Base-by-base conservation (phyloP, 2,888 invertebrate genomes). In the Cephus spinipes region DNA sequence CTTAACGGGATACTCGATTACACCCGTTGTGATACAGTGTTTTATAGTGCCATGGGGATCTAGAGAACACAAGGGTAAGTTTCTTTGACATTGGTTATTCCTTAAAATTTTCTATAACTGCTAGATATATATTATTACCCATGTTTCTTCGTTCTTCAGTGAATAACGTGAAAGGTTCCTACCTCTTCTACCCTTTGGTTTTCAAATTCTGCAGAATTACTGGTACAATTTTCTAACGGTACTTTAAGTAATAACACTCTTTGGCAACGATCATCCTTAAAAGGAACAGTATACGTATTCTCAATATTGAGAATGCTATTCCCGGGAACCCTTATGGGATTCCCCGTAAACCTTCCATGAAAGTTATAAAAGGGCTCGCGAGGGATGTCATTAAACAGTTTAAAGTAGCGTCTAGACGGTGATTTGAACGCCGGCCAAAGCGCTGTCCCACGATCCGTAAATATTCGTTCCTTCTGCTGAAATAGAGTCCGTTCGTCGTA, bases 1-100 rank as follows among this genome's bases (percentile, higher is more conserved):
- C 55, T 55, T 6, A 9, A 9, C 55, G 9, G 55, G 23, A 9
- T 55, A 55, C 9, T 55, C 55, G 23, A 55, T 23, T 55, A 55
- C 55, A 36, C 35, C 35, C 33, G 36, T 32, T 74, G 55, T 71
- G 71, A 71, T 71, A 71, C 71, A 32, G 33, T 32, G 33, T 12
- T 32, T 23, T 6, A 71, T 33, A 31, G 31, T 33, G 71, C 71
- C 71, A 74, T 74, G 74, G 36, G 74, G 74, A 74, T 74, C 74
- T 74, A 74, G 74, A 74, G 36, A 74, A 32, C 6, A 55, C 74
- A 33, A 74, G 36, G 74, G 74, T 74, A 74, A 33, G 71, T 71
- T 15, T 71, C 11, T 32, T 31, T 69, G 11, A 0, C 40, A 40
- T 40, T 40, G 6, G 40, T 40, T 15, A 15, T 1, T 40, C 4